A percentile compares a stretch with the other conserved stretches of the same genome.
Conservation (phyloP, 1,140 invertebrate genomes). For the Neomicropteryx cornuta region DNA sequence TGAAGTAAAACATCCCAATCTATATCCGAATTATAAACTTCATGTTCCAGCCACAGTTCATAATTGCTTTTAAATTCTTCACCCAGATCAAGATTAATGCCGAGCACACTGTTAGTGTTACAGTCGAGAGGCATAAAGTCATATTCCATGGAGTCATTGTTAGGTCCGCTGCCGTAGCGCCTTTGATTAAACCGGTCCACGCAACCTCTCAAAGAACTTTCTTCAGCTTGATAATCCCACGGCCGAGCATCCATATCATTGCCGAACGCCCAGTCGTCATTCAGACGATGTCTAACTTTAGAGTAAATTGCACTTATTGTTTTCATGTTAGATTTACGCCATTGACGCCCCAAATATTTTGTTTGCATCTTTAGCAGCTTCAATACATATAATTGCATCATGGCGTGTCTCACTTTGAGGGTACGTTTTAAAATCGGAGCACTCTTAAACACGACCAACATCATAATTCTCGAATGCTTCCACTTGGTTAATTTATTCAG, state of each 20-base stretch:
- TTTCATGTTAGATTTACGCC: constrained; percentile 99
- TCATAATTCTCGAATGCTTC: constrained; percentile 99
- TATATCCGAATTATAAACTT: constrained; percentile 82
- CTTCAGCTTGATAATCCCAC: constrained; percentile 98
- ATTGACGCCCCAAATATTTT: constrained; percentile 96
- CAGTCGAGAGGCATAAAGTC: constrained; percentile 82
- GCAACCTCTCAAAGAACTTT: constrained; percentile 83
- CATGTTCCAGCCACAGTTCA: constrained; percentile 90
- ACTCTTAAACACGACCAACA: constrained; percentile 99
- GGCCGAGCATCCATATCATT: constrained; percentile 96
- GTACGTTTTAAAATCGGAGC: constrained; percentile 96
- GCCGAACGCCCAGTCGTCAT: constrained; percentile 99
- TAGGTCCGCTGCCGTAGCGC: constrained; percentile 53
- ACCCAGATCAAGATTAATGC: constrained; percentile 70
- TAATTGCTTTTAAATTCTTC: constrained; percentile 96
- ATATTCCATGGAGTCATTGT: constrained; percentile 29
- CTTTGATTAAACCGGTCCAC: constrained; percentile 94
- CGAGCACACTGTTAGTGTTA: constrained; percentile 73
- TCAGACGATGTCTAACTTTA: constrained; percentile 88
- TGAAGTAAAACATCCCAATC: constrained; percentile 58
- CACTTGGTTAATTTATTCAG: constrained; percentile 99
- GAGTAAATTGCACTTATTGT: constrained; percentile 98
- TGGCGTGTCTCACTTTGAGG: constrained; percentile 88
- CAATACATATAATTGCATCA: constrained; percentile 97
- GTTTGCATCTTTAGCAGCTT: constrained; percentile 99